Evolutionary conservation across 2,113 vertebrate species (phyloP).

Genomic region (Columbina picui): DNA sequence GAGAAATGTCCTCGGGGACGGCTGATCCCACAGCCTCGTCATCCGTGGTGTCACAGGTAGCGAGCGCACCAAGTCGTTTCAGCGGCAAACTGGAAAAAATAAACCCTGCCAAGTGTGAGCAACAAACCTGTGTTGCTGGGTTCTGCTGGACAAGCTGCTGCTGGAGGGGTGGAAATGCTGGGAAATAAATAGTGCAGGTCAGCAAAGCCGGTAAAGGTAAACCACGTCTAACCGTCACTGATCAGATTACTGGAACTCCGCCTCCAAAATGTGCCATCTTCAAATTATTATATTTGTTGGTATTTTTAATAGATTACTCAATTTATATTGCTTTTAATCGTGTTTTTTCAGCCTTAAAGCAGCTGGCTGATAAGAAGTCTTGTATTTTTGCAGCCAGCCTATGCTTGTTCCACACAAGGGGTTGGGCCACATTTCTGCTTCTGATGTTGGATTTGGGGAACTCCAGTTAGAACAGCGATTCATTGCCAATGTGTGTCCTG

Average conservation of each 20-base stretch:
- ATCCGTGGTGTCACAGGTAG: accelerated
- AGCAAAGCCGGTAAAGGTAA: not conserved
- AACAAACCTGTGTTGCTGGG: not conserved
- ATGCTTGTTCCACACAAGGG: not conserved
- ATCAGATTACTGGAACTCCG: not conserved
- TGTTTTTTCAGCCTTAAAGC: not conserved
- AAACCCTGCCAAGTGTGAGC: not conserved
- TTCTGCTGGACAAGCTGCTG: not conserved
- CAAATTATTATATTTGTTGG: not conserved
- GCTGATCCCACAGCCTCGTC: not conserved
- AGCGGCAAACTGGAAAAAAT: not conserved
- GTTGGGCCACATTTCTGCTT: not conserved
- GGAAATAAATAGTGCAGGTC: not conserved
- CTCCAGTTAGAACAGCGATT: not conserved
- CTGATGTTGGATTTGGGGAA: not conserved
- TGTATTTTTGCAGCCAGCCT: not conserved
- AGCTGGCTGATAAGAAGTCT: not conserved
- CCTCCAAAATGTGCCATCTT: not conserved
- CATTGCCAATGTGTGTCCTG: not conserved
- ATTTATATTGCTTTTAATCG: not conserved
- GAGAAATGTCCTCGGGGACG: not conserved
- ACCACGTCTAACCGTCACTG: accelerated
- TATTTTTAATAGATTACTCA: not conserved
- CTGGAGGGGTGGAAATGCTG: not conserved
- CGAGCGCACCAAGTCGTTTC: not conserved